phyloP scores from a whole-genome alignment of 1,140 invertebrate species.

The Drosophila teissieri region DNA sequence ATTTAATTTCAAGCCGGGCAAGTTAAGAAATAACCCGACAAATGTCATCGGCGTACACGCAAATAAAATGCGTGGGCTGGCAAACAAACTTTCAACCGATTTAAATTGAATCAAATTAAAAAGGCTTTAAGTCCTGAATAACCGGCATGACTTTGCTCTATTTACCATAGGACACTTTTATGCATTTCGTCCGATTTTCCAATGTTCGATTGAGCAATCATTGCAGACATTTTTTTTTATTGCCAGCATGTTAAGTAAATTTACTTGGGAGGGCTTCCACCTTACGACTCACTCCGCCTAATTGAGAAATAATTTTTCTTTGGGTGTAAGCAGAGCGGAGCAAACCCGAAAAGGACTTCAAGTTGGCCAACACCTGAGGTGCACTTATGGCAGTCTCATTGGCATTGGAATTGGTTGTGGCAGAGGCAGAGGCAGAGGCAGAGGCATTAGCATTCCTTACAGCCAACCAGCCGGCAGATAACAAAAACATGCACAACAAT shows the following conservation, averaged over 20 bases:
- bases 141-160: too few species aligned
- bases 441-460: constrained; percentile 80
- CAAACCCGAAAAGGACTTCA: constrained; percentile 12
- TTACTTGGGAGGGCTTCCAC: too few species aligned
- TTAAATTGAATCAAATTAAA: neutral
- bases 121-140: neutral
- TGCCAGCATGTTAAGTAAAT: too few species aligned
- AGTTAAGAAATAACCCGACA: constrained; percentile 74
- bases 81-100: too few species aligned
- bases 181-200: too few species aligned
- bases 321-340: constrained; percentile 32
- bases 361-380: constrained; percentile 72
- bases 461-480: constrained; percentile 68
- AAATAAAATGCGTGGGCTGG: neutral
- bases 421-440: constrained; percentile 4
- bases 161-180: too few species aligned
- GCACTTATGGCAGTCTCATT: constrained; percentile 65
- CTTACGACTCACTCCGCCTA: neutral
- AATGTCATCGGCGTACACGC: constrained; percentile 59
- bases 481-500: constrained; percentile 81
- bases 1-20: constrained; percentile 68
- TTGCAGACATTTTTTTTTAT: too few species aligned
- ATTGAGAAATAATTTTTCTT: neutral
- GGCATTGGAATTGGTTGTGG: constrained; percentile 18
- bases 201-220: too few species aligned